Conservation (phyloP, 30 jellyfish, hydroid and myxozoan genomes). For the Aurelia sp. region DNA sequence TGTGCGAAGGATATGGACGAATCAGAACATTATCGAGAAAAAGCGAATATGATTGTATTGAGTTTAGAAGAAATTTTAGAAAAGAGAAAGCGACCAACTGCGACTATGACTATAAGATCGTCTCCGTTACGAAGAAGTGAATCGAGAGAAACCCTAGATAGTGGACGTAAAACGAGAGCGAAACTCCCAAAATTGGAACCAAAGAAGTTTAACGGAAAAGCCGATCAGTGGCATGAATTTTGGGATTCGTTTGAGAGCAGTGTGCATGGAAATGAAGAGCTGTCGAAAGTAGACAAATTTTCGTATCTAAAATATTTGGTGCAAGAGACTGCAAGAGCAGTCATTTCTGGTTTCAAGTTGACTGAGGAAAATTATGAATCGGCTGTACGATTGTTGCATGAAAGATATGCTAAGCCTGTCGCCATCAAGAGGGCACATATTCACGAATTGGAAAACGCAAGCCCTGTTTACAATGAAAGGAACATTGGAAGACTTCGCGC, state of each 20-base stretch:
- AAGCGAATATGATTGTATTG: neutral
- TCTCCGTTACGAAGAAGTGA: neutral
- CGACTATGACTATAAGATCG: neutral
- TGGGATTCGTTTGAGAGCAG: slow-evolving; percentile 12
- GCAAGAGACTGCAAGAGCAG: slow-evolving; percentile 21
- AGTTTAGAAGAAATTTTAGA: neutral
- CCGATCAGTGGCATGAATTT: slow-evolving; percentile 6
- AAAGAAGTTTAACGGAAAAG: slow-evolving; percentile 12
- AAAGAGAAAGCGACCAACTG: neutral
- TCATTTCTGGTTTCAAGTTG: slow-evolving; percentile 5
- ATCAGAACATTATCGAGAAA: neutral
- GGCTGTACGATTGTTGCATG: neutral
- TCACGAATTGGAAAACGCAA: neutral
- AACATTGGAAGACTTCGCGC: neutral
- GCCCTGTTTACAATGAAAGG: slow-evolving; percentile 3
- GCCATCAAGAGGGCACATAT: slow-evolving; percentile 21
- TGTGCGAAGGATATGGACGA: neutral
- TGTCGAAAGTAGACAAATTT: neutral
- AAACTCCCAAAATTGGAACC: slow-evolving; percentile 13
- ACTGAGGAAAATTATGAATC: slow-evolving; percentile 5
- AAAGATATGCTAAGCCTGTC: slow-evolving; percentile 17
- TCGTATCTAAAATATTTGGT: neutral
- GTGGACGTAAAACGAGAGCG: neutral
- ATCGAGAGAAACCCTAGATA: neutral
- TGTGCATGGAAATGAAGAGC: slow-evolving; percentile 11